Conservation (phyloP, 2,888 invertebrate species). For the Hoplodrina ambigua region DNA sequence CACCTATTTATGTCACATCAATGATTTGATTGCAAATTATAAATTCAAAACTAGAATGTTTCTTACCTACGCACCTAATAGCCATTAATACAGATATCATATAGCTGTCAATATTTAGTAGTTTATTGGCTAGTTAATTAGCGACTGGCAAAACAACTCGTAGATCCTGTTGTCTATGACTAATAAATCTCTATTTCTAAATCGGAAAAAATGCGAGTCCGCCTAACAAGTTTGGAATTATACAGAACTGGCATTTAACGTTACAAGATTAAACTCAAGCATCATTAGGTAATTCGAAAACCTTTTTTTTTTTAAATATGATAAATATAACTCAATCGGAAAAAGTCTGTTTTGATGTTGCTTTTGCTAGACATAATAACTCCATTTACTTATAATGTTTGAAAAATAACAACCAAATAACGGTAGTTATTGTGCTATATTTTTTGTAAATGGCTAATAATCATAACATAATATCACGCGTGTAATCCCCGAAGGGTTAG, state of each 20-base stretch:
- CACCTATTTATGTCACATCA: conserved; percentile 55
- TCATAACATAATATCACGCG: no score
- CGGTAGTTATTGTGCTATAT: no score
- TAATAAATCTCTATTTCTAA: conserved; percentile 36
- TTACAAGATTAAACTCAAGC: background rate
- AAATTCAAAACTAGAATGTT: conserved; percentile 20
- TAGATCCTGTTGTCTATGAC: conserved; percentile 51
- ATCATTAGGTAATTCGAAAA: background rate
- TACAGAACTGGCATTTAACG: conserved; percentile 23
- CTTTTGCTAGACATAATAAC: no score
- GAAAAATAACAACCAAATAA: no score
- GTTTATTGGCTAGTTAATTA: conserved; percentile 54
- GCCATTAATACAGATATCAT: conserved; percentile 45
- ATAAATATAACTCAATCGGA: background rate
- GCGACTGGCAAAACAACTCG: conserved; percentile 38
- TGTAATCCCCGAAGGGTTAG: no score
- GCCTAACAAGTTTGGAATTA: conserved; percentile 18
- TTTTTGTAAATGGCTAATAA: no score
- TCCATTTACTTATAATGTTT: no score
- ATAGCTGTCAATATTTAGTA: conserved; percentile 51
- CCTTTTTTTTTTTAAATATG: no score
- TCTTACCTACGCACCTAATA: conserved; percentile 31
- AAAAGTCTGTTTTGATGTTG: no score
- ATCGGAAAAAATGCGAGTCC: conserved; percentile 1
- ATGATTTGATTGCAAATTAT: conserved; percentile 40